Evolutionary conservation across 2,113 vertebrate species (phyloP).

Genomic region (Calyptommatus sinebrachiatus): DNA sequence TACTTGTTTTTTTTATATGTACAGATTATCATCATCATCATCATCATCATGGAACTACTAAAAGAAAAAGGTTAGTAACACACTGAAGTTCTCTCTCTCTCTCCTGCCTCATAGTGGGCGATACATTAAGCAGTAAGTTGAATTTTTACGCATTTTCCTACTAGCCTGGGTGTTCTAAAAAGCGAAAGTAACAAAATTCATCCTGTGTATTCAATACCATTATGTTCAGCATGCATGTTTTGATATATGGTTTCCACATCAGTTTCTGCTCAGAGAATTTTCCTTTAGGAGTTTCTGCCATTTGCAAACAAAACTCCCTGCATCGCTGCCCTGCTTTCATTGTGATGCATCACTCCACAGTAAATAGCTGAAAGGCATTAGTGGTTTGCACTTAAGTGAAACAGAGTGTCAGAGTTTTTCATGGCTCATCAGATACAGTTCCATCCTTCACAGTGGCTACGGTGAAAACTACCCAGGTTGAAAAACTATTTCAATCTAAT

Average conservation of each 20-base stretch:
- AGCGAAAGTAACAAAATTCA: not conserved
- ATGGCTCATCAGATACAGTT: not conserved
- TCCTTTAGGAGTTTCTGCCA: not conserved
- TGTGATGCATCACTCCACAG: not conserved
- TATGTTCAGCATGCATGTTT: not conserved
- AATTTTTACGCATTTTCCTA: not conserved
- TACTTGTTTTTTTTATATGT: too few species aligned
- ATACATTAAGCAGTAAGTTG: not conserved
- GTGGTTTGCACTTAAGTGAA: conserved; percentile 1
- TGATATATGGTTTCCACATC: not conserved
- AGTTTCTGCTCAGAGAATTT: conserved; percentile 1
- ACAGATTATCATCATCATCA: too few species aligned
- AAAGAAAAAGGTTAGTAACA: too few species aligned
- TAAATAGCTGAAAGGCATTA: not conserved
- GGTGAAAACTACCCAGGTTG: not conserved
- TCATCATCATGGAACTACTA: too few species aligned
- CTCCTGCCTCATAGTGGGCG: too few species aligned
- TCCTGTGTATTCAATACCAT: not conserved
- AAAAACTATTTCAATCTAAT: not conserved
- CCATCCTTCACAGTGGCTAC: not conserved
- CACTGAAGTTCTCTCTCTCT: too few species aligned
- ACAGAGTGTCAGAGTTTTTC: conserved; percentile 25
- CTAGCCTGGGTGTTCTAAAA: too few species aligned
- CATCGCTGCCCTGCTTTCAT: not conserved
- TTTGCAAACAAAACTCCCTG: not conserved